phyloP scores from a whole-genome alignment of 2,797 vertebrate species.

The Oceanodroma leucorhoa region DNA sequence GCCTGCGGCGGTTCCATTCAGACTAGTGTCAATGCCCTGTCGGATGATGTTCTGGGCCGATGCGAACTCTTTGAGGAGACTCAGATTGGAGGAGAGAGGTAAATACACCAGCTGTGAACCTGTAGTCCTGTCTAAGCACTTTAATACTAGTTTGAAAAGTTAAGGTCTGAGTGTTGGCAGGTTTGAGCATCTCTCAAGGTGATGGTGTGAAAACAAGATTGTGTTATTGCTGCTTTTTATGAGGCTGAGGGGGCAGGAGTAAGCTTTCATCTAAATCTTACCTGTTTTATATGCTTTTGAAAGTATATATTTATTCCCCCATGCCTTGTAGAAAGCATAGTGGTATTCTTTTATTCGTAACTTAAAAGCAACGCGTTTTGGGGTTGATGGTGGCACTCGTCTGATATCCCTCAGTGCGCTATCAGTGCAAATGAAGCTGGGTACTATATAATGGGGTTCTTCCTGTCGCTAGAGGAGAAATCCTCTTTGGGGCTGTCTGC shows the following conservation, averaged over 20 bases:
- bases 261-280: neutral
- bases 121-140: neutral
- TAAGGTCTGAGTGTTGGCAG: accelerated
- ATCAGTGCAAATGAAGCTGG: neutral
- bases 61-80: slow-evolving; percentile 93
- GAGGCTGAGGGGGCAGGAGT: neutral
- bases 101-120: neutral
- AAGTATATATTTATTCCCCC: accelerated
- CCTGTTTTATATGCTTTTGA: neutral
- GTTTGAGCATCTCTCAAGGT: neutral
- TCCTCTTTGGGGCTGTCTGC: neutral
- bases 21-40: slow-evolving; percentile 87
- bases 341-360: accelerated
- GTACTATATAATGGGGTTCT: accelerated
- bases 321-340: neutral
- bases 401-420: neutral
- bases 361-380: accelerated
- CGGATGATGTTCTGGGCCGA: slow-evolving; percentile 86
- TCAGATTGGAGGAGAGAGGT: slow-evolving; percentile 98
- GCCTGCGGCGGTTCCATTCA: slow-evolving; percentile 98
- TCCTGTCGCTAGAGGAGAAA: neutral
- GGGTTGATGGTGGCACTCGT: accelerated
- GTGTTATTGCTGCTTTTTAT: neutral
- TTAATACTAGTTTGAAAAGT: accelerated
- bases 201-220: neutral